These are phyloP conservation scores for Drosophila ochracea DNA, from an alignment of 2,888 invertebrate genomes.

Conservation along the genomic window DNA sequence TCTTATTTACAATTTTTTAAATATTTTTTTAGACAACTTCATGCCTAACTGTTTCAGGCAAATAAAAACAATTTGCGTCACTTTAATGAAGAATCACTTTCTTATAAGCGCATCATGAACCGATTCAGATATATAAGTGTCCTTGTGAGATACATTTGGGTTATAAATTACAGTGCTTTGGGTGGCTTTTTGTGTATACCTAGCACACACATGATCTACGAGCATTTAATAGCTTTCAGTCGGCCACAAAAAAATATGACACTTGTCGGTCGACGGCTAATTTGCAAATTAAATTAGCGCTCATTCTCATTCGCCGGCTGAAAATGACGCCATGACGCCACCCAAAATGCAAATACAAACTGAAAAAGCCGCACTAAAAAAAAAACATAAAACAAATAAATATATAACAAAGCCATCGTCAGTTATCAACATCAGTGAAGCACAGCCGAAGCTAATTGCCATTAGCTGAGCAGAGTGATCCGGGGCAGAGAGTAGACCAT, in stretches of 20 bases:
- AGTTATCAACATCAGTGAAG: conserved; percentile 50
- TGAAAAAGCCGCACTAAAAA: conserved; percentile 6
- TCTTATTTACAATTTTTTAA: neutral
- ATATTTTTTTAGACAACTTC: neutral
- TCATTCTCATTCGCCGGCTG: conserved; percentile 62
- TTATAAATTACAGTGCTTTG: conserved; percentile 1
- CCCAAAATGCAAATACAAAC: conserved; percentile 48
- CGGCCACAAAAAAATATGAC: conserved; percentile 43
- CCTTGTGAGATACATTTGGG: neutral
- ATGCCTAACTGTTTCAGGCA: neutral
- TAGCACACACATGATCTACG: conserved; percentile 29
- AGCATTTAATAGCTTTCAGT: conserved; percentile 24
- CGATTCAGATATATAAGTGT: neutral
- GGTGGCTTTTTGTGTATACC: conserved; percentile 17
- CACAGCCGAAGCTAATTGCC: conserved; percentile 54
- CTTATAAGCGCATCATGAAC: neutral
- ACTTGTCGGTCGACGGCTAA: conserved; percentile 63
- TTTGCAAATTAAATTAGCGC: conserved; percentile 80
- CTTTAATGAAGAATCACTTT: neutral
- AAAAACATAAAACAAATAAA: neutral
- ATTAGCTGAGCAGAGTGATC: conserved; percentile 46
- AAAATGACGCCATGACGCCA: conserved; percentile 71
- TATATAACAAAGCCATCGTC: conserved; percentile 63
- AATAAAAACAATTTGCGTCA: neutral
- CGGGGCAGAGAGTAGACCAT: conserved; percentile 21